Evolutionary conservation across 1,140 invertebrate genomes (phyloP).

Genomic region (Scylla paramamosain): DNA sequence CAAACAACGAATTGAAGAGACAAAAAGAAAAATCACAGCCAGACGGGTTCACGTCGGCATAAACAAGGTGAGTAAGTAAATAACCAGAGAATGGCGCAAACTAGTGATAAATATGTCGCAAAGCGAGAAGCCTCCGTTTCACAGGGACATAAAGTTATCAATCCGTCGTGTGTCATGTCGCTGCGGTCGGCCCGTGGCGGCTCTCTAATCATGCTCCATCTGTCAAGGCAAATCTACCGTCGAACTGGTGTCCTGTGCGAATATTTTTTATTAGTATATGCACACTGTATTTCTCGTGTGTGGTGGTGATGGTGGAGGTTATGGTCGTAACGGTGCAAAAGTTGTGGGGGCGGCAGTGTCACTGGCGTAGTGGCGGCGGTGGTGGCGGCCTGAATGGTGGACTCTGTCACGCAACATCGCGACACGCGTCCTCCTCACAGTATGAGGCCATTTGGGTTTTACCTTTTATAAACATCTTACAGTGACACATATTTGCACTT

Average conservation of each 20-base stretch:
- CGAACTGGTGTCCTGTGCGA: not conserved
- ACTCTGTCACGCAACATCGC: too few species aligned
- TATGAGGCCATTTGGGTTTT: not conserved
- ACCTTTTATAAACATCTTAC: too few species aligned
- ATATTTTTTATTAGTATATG: conserved; percentile 7
- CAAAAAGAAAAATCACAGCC: not conserved
- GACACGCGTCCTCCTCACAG: too few species aligned
- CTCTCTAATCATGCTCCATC: conserved; percentile 52
- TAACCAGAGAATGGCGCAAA: not conserved
- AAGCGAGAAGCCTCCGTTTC: conserved; percentile 28
- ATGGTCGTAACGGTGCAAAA: not conserved
- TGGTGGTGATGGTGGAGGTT: not conserved
- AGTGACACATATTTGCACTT: too few species aligned
- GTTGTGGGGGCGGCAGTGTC: not conserved
- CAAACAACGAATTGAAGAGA: not conserved
- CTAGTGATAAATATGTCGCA: conserved; percentile 36
- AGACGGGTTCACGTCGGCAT: not conserved
- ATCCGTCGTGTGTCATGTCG: conserved; percentile 4
- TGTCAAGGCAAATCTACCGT: conserved; percentile 28
- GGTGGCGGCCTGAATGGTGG: not conserved
- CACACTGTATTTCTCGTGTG: not conserved
- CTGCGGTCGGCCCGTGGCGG: conserved; percentile 7
- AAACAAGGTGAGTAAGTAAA: conserved; percentile 43
- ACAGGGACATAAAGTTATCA: conserved; percentile 49
- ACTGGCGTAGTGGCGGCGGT: not conserved